Base-by-base conservation (phyloP, 2,888 invertebrate genomes). In the Erebia palarica region DNA sequence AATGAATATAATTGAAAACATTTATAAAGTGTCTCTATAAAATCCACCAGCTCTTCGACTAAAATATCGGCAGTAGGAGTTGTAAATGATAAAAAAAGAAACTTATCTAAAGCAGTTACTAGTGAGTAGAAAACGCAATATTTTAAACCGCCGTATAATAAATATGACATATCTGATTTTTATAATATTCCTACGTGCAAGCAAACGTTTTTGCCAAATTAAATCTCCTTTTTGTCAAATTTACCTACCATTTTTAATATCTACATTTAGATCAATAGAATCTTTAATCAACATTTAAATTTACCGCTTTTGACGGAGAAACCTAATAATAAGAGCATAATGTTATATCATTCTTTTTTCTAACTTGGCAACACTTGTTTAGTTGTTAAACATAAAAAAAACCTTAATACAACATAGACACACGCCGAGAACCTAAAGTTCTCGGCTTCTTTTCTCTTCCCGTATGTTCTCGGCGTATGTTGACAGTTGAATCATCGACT, bases 81-180 rank as follows among this genome's bases (percentile, higher is more conserved):
- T 84, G 81, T 81, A 84, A 77, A 65, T 51, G 68, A 68, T 63
- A 70, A 64, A 65, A 72, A 69, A 71, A 75, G 5, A 57, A 57
- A 58, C 13, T 18, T 73, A 70, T 69, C 83, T 85, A 84, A 86
- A 84, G 85, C 85, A 82, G 89, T 88, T 90, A 78, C 82, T 91
- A 92, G 91, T 85, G 85, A 80, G 86, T 91, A 91, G 90, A 84
- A 11, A 77, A 86, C 85, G 86, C 89, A 88, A 90, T 88, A 87
- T 87, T 88, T 86, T 86, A 87, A 89, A 82, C 86, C 82, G 87
- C 58, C 58, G 18, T 63, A 49, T 49, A 63, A 49, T 21, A 63
- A 67, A 86, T 89, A 89, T 82, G 86, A 92, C 92, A 92, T 91
- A 92, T 92, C 92, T 85, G 86, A 86, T 89, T 90, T 88, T 89